Base-by-base conservation (phyloP, 2,888 invertebrate genomes). In the Myopa testacea region DNA sequence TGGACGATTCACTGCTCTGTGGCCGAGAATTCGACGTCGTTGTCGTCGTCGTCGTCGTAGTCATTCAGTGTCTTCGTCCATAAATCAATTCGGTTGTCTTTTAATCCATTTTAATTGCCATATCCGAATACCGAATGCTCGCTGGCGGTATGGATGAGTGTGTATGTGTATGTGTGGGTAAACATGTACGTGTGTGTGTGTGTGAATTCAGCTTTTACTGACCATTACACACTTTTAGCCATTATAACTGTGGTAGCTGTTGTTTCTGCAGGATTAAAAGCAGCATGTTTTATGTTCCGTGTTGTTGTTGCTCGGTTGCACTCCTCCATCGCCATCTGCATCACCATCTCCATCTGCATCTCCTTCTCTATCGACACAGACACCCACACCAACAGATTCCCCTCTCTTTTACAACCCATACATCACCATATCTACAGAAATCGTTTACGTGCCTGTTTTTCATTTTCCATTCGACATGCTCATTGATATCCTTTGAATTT, bases 31-130 rank as follows among this genome's bases (percentile, higher is more conserved):
- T 80, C 80, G 74, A 85, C 85, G 84, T 84, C 85, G 85, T 84
- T 84, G 85, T 87, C 85, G 83, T 85, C 84, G 84, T 84, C 82
- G 83, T 82, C 83, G 50, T 50, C 50, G 85, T 84, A 85, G 86
- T 84, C 84, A 86, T 86, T 87, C 84, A 85, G 84, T 86, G 82
- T 86, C 84, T 85, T 85, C 82, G 83, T 83, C 83, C 85, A 86
- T 87, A 87, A 87, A 87, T 87, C 87, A 82, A 81, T 80, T 76
- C 75, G 79, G 62, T 76, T 82, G 81, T 82, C 82, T 81, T 81
- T 83, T 83, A 83, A 83, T 82, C 82, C 82, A 73, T 81, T 83
- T 83, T 83, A 83, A 83, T 83, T 83, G 82, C 81, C 81, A 79
- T 26, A 6, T 50, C 10, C 70, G 34, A 75, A 67, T 67, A 65